phyloP scores from a whole-genome alignment of 2,888 invertebrate species.

The Andricus quercusramuli region DNA sequence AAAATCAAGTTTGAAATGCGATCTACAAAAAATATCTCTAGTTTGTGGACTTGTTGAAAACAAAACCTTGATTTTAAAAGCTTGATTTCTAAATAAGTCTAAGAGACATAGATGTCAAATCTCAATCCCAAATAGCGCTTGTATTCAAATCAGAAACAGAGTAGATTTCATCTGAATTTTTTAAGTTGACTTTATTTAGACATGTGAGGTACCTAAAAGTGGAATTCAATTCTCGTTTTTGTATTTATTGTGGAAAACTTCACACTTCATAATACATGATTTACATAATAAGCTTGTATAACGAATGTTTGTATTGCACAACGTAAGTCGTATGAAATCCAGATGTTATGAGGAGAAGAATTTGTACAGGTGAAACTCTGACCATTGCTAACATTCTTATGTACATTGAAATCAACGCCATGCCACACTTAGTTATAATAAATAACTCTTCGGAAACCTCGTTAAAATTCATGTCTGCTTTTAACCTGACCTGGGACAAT shows the following conservation, averaged over 20 bases:
- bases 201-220: background rate
- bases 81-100: background rate
- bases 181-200: background rate
- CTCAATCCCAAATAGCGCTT: background rate
- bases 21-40: background rate
- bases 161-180: background rate
- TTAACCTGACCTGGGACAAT: no score
- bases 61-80: background rate
- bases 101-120: background rate
- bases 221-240: background rate
- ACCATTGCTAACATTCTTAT: background rate
- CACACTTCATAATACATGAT: background rate
- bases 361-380: background rate
- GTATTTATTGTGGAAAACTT: background rate
- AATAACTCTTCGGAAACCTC: no score
- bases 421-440: background rate
- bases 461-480: no score
- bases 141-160: background rate
- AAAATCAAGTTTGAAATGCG: no score
- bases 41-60: background rate
- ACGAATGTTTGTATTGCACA: background rate
- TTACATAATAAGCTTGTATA: background rate
- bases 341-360: background rate
- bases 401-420: background rate
- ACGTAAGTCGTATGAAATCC: background rate